phyloP scores from a whole-genome alignment of 2,113 vertebrate genomes.

The Pteruthius melanotis region DNA sequence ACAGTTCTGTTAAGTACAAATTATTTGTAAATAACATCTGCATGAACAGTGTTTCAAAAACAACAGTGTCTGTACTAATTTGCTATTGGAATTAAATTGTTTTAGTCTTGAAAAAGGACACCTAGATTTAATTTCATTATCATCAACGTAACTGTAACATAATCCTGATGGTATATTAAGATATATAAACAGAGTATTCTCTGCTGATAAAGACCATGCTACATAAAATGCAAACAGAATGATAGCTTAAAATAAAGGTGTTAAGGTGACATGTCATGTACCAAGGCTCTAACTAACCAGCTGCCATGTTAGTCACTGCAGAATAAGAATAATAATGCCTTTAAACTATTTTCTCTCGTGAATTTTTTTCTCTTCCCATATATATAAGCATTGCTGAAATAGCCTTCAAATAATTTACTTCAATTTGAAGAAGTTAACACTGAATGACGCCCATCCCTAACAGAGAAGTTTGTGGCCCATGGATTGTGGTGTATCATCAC shows the following conservation, averaged over 20 bases:
- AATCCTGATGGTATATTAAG: neutral
- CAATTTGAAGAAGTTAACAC: neutral
- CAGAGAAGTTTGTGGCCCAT: neutral
- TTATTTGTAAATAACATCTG: neutral
- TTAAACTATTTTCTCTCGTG: neutral
- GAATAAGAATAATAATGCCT: neutral
- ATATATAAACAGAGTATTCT: neutral
- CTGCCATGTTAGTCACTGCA: neutral
- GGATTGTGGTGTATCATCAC: neutral
- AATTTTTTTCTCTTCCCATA: neutral
- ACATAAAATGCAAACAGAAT: neutral
- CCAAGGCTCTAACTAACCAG: neutral
- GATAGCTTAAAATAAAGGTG: neutral
- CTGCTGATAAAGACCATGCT: neutral
- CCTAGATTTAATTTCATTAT: neutral
- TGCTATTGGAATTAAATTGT: neutral
- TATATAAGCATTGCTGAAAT: neutral
- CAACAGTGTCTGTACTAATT: neutral
- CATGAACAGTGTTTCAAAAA: neutral
- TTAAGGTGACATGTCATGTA: neutral
- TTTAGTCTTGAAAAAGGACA: neutral
- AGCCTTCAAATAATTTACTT: neutral
- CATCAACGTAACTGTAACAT: neutral
- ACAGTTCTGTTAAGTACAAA: neutral
- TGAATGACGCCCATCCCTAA: neutral